Base-by-base conservation (phyloP, 2,888 invertebrate species). In the Cephus nigrinus region DNA sequence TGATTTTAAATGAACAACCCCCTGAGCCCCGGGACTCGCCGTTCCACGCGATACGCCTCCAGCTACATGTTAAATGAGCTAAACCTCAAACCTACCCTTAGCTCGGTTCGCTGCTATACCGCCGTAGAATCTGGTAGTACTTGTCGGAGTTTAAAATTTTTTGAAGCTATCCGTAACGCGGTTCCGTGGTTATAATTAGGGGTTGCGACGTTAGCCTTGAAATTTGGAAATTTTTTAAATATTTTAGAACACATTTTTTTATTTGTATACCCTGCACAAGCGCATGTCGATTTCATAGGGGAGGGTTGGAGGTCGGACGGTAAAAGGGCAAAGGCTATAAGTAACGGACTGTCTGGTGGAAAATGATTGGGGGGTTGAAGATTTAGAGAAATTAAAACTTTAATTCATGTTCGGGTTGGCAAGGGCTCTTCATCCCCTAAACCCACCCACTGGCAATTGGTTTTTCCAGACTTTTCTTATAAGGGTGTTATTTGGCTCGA, bases 361-460 rank as follows among this genome's bases (percentile, higher is more conserved):
- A 89, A 89, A 86, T 86, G 88, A 89, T 87, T 85, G 85, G 86
- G 89, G 87, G 87, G 88, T 87, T 87, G 89, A 87, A 86, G 88
- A 91, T 91, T 91, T 88, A 90, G 90, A 91, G 91, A 91, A 91
- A 91, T 91, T 91, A 91, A 91, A 91, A 91, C 89, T 91, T 91
- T 91, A 90, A 90, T 91, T 91, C 91, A 91, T 90, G 90, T 90
- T 90, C 90, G 87, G 87, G 85, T 82, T 86, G 40, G 40, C 23
- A 40, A 55, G 23, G 1, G 23, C 5, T 55, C 23, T 55, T 55
- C 23, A 2, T 1, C 55, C 23, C 55, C 55, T 23, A 23, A 23
- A 55, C 2, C 2, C 23, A 23, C 23, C 23, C 55, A 55, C 23
- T 55, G 55, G 55, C 23, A 23, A 23, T 55, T 23, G 23, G 55